Conservation (phyloP, 2,888 invertebrate genomes). For the Apodemia mormo region DNA sequence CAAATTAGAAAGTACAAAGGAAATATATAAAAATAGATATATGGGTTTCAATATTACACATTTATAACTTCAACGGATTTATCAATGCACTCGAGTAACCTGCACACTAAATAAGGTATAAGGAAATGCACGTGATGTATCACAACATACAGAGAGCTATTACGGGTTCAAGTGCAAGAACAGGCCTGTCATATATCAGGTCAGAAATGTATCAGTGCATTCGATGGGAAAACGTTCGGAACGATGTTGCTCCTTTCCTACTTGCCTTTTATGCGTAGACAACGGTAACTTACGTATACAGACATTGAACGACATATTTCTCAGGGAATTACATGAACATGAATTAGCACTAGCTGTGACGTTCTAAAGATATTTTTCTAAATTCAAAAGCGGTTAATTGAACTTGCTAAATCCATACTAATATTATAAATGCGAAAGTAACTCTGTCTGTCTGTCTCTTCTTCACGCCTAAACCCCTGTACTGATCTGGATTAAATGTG, state of each 20-base stretch:
- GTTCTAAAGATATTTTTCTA: no score
- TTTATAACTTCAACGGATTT: not conserved
- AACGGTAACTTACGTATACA: constrained; percentile 9
- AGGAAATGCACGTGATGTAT: constrained; percentile 45
- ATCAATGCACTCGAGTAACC: constrained; percentile 18
- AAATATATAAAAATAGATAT: not conserved
- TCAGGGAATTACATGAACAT: not conserved
- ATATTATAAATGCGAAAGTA: no score
- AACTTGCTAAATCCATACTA: no score
- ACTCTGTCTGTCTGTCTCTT: no score
- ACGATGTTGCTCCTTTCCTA: constrained; percentile 59
- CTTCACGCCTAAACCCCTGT: no score
- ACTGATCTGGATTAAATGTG: no score
- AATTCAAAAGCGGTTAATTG: no score
- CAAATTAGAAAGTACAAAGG: no score
- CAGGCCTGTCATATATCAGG: constrained; percentile 57
- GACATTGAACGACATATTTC: constrained; percentile 1
- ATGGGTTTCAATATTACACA: not conserved
- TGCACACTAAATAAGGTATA: constrained; percentile 20
- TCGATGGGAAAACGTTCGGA: constrained; percentile 68
- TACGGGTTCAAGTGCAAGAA: constrained; percentile 69
- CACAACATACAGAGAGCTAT: constrained; percentile 42
- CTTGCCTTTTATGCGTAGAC: constrained; percentile 63
- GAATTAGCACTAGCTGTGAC: no score
- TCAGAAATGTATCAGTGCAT: constrained; percentile 64